A percentile compares a stretch with the other conserved stretches of the same genome.
Conservation (phyloP, 2,113 vertebrate species). For the Serilophus lunatus region DNA sequence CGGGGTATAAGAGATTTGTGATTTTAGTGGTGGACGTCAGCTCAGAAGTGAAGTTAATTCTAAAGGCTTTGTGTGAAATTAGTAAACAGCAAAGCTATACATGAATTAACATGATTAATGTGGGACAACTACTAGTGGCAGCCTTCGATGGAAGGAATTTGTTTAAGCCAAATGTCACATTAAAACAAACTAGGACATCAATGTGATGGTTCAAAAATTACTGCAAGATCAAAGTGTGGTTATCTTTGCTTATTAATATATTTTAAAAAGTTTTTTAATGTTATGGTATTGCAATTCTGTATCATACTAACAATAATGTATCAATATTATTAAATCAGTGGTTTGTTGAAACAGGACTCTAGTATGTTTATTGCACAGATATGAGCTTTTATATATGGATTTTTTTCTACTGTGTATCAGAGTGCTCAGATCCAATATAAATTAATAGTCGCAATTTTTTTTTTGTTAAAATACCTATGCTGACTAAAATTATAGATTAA, state of each 20-base stretch:
- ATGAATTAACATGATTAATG: background rate
- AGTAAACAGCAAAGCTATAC: background rate
- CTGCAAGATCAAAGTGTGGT: background rate
- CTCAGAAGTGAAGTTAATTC: background rate
- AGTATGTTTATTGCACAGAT: constrained; percentile 53
- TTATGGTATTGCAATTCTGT: constrained; percentile 1
- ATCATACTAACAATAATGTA: background rate
- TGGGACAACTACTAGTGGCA: background rate
- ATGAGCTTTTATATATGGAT: constrained; percentile 70
- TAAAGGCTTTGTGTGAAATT: background rate
- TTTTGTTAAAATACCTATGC: constrained; percentile 51
- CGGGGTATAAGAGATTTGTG: background rate
- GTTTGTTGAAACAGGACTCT: constrained; percentile 57
- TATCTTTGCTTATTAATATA: constrained; percentile 20
- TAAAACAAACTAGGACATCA: background rate
- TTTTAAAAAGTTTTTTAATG: constrained; percentile 41
- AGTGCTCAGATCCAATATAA: constrained; percentile 58
- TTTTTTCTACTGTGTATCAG: constrained; percentile 63
- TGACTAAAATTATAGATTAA: constrained; percentile 51
- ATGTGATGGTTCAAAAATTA: background rate
- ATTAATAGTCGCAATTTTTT: constrained; percentile 34
- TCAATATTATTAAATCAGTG: constrained; percentile 25
- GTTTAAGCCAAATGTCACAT: background rate
- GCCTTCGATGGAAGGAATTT: background rate
- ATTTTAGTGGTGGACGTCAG: background rate